These are phyloP conservation scores for Poeciliopsis paucimaculata DNA, from an alignment of 2,797 vertebrate genomes.

Conservation along the genomic window DNA sequence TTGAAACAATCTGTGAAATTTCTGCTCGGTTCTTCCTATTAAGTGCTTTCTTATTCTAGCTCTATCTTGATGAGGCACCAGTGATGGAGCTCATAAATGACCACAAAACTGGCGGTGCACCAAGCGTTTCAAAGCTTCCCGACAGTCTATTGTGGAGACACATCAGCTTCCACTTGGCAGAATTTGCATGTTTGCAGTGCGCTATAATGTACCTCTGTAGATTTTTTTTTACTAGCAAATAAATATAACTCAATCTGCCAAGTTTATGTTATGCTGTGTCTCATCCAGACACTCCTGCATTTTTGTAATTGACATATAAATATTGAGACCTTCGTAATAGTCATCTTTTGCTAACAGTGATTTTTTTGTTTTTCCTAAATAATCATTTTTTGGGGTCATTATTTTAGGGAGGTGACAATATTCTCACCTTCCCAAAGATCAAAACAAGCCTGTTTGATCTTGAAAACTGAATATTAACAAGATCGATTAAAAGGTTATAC, in stretches of 20 bases:
- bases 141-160: slow-evolving; percentile 63
- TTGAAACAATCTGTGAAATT: slow-evolving; percentile 1
- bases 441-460: neutral
- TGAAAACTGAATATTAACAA: neutral
- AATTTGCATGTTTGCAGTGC: slow-evolving; percentile 41
- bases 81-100: slow-evolving; percentile 76
- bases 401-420: no score
- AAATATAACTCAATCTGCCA: no score
- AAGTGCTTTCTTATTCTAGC: slow-evolving; percentile 20
- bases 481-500: neutral
- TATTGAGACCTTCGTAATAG: neutral
- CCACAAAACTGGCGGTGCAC: slow-evolving; percentile 65
- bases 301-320: slow-evolving; percentile 6
- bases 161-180: slow-evolving; percentile 60
- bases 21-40: slow-evolving; percentile 23
- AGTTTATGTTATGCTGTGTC: slow-evolving; percentile 29
- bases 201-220: slow-evolving; percentile 35
- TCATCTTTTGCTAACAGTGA: no score
- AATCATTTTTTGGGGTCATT: no score
- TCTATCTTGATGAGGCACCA: slow-evolving; percentile 47
- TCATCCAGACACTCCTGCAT: slow-evolving; percentile 39
- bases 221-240: slow-evolving; percentile 10
- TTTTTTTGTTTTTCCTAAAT: no score
- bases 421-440: no score
- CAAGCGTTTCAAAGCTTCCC: slow-evolving; percentile 50